Evolutionary conservation across 2,113 vertebrate species (phyloP).

Genomic region (Malurus alboscapulatus): DNA sequence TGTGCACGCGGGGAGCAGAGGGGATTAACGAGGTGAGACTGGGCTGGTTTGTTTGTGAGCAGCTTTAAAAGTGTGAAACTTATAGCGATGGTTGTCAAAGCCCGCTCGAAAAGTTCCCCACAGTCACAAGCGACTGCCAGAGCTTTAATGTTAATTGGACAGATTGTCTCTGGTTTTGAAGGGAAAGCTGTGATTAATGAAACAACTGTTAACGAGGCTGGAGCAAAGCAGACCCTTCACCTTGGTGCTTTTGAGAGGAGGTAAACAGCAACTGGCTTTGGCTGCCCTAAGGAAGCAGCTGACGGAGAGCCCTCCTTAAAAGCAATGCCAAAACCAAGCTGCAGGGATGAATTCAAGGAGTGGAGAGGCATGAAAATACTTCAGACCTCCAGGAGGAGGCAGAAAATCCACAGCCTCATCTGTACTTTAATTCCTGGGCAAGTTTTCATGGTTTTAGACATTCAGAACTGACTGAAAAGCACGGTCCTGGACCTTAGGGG

Average conservation of each 20-base stretch:
- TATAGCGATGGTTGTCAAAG: slow-evolving; percentile 63
- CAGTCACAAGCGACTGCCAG: slow-evolving; percentile 7
- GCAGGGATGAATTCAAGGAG: not conserved
- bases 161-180: slow-evolving; percentile 78
- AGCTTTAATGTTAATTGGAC: slow-evolving; percentile 80
- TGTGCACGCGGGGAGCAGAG: not conserved
- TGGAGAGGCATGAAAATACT: not conserved
- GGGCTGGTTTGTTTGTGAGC: slow-evolving; percentile 45
- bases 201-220: slow-evolving; percentile 68
- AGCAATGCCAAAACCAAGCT: not conserved
- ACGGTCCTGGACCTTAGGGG: not conserved
- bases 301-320: not conserved
- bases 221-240: slow-evolving; percentile 50
- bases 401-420: not conserved
- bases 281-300: not conserved
- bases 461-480: not conserved
- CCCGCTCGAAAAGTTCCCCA: slow-evolving; percentile 57
- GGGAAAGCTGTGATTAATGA: slow-evolving; percentile 76
- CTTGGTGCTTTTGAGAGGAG: slow-evolving; percentile 18
- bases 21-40: not conserved
- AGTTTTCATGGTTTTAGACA: not conserved
- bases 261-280: slow-evolving; percentile 33
- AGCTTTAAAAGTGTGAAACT: slow-evolving; percentile 54
- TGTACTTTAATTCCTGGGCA: not conserved
- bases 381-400: not conserved